Conservation (phyloP, 2,113 vertebrate genomes). For the Recurvirostra avosetta region DNA sequence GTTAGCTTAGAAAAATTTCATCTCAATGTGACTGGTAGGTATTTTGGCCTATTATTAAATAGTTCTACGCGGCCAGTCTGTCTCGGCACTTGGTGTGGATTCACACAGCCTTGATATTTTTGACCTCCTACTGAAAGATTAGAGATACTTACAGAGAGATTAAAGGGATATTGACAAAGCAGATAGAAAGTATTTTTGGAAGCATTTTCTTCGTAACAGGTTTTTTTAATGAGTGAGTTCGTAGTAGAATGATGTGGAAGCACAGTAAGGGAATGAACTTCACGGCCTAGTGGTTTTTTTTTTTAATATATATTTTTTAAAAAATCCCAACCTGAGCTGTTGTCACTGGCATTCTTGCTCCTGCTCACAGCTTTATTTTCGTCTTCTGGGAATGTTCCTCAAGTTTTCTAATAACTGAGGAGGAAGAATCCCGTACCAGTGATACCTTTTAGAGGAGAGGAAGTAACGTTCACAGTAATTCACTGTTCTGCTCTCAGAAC, state of each 20-base stretch:
- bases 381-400: not conserved
- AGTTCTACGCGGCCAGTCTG: not conserved
- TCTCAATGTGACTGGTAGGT: not conserved
- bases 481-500: not conserved
- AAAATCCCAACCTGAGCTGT: not conserved
- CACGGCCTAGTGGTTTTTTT: not conserved
- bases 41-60: not conserved
- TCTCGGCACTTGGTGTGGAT: not conserved
- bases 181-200: slow-evolving; percentile 16
- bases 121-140: not conserved
- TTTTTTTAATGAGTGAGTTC: not conserved
- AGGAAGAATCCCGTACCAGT: not conserved
- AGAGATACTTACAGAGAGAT: not conserved
- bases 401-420: not conserved
- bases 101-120: not conserved
- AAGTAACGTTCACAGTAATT: not conserved
- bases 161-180: slow-evolving; percentile 1
- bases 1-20: not conserved
- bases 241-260: not conserved
- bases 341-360: not conserved
- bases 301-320: not conserved
- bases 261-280: not conserved
- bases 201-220: rapidly evolving
- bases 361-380: not conserved
- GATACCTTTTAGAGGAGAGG: not conserved